Percentiles rank a stretch among this genome's conserved stretches.
These are phyloP conservation scores for Drosophila fungiperda DNA, from an alignment of 2,888 invertebrate genomes.

Conservation along the genomic window DNA sequence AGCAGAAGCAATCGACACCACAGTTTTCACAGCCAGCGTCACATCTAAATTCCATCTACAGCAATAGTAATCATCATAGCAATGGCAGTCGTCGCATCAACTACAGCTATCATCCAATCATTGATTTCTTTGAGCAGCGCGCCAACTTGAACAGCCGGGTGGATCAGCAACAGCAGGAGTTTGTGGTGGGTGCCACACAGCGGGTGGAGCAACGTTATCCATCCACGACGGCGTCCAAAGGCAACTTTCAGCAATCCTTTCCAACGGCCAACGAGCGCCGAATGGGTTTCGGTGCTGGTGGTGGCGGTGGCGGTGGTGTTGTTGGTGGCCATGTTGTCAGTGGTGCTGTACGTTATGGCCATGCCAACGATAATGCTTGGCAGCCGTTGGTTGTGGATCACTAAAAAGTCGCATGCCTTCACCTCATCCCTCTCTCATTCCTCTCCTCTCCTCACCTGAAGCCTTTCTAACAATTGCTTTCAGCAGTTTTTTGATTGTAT, in stretches of 20 bases:
- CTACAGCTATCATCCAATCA: constrained; percentile 93
- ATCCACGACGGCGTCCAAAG: constrained; percentile 26
- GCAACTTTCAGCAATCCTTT: constrained; percentile 54
- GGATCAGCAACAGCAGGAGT: constrained; percentile 20
- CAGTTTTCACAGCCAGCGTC: constrained; percentile 53
- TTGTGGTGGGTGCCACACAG: constrained; percentile 49
- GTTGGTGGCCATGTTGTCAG: constrained; percentile 33
- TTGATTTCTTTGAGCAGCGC: constrained; percentile 89
- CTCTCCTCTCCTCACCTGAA: background rate
- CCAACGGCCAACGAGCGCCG: constrained; percentile 71
- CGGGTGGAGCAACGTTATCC: constrained; percentile 53
- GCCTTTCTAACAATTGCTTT: constrained; percentile 37
- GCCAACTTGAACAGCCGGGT: constrained; percentile 21
- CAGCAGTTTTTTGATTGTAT: constrained; percentile 36
- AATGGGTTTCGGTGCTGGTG: constrained; percentile 74
- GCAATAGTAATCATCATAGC: constrained; percentile 13
- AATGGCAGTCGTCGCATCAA: constrained; percentile 87
- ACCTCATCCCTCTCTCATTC: background rate
- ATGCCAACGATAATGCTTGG: constrained; percentile 75
- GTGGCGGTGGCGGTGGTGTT: constrained; percentile 46
- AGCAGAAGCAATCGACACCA: constrained; percentile 62
- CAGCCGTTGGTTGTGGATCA: constrained; percentile 78
- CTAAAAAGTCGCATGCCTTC: constrained; percentile 65
- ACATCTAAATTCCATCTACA: constrained; percentile 70
- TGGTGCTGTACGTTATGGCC: constrained; percentile 47